phyloP scores from a whole-genome alignment of 2,113 vertebrate species.

The Aegypius monachus region DNA sequence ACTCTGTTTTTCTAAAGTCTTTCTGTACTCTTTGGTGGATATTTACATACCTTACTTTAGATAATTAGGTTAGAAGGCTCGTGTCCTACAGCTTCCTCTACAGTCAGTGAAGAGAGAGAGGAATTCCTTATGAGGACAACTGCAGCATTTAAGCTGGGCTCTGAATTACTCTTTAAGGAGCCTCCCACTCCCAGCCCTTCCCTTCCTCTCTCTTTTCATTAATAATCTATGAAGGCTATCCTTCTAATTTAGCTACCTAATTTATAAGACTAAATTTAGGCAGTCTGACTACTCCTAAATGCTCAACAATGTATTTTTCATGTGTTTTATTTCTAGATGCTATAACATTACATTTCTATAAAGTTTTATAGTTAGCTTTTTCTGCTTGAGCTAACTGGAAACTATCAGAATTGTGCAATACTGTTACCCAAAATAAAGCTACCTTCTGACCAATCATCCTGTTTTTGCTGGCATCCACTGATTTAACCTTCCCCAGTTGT shows the following conservation, averaged over 20 bases:
- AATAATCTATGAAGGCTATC: not conserved
- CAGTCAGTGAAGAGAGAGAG: not conserved
- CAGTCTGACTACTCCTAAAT: not conserved
- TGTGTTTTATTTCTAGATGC: not conserved
- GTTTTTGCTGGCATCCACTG: not conserved
- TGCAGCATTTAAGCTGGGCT: not conserved
- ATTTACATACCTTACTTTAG: not conserved
- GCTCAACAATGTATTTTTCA: not conserved
- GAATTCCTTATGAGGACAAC: not conserved
- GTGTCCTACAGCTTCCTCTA: not conserved
- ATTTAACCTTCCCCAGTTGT: not conserved
- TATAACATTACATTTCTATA: not conserved
- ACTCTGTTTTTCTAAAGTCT: not conserved
- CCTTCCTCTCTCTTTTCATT: not conserved
- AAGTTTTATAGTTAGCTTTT: not conserved
- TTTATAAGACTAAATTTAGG: not conserved
- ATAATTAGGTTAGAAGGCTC: not conserved
- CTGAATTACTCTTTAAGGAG: not conserved
- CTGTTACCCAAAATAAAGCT: not conserved
- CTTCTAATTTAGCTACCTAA: not conserved
- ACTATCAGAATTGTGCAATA: not conserved
- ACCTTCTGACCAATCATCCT: not conserved
- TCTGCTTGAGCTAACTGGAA: not conserved
- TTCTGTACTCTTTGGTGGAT: not conserved
- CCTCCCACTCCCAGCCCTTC: not conserved